phyloP scores from a whole-genome alignment of 2,797 vertebrate genomes.

The Chelmon rostratus region DNA sequence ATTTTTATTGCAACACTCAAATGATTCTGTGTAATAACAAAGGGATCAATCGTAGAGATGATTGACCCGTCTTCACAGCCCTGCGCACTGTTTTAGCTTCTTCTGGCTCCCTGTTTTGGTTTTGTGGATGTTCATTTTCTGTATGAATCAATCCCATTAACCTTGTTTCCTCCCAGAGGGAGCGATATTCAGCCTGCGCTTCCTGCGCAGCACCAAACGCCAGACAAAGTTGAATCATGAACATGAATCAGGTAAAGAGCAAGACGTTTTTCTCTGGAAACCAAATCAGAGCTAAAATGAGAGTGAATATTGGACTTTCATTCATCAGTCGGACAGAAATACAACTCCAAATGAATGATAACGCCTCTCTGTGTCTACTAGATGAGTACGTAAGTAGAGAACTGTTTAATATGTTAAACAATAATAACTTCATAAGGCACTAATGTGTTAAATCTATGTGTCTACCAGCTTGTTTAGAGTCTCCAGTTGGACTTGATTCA shows the following conservation, averaged over 20 bases:
- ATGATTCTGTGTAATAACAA: not conserved
- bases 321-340: not conserved
- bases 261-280: not conserved
- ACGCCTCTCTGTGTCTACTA: not conserved
- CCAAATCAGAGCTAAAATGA: not conserved
- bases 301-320: not conserved
- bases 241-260: not conserved
- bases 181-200: not conserved
- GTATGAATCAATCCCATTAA: not conserved
- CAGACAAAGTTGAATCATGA: not conserved
- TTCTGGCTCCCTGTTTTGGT: not conserved
- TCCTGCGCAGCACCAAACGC: not conserved
- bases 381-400: too few species aligned
- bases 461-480: not conserved
- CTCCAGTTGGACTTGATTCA: not conserved
- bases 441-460: not conserved
- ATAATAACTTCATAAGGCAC: too few species aligned
- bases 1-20: conserved; percentile 11
- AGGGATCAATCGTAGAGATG: not conserved
- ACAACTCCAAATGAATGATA: not conserved
- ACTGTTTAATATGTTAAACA: too few species aligned
- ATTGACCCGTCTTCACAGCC: not conserved
- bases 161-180: not conserved
- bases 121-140: not conserved
- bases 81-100: not conserved